These are phyloP conservation scores for Belgica antarctica DNA, from an alignment of 2,888 invertebrate species.

Conservation along the genomic window DNA sequence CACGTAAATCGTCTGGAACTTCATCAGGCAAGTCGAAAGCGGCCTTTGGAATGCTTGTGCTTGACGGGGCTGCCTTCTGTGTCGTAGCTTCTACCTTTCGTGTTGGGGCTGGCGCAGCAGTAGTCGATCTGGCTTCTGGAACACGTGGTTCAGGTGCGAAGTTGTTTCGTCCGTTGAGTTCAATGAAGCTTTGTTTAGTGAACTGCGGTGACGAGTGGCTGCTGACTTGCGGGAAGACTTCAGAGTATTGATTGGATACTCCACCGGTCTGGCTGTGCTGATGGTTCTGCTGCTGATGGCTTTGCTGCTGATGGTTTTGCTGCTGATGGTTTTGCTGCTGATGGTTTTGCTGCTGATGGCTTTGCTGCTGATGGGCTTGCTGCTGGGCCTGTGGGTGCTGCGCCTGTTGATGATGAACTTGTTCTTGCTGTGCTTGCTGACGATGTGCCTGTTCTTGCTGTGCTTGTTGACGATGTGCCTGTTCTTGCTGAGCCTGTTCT, in stretches of 20 bases:
- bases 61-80: slow-evolving; percentile 49
- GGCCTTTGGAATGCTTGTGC: slow-evolving; percentile 58
- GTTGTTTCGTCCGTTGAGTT: slow-evolving; percentile 36
- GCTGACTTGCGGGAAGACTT: slow-evolving; percentile 53
- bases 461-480: slow-evolving; percentile 46
- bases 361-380: background rate
- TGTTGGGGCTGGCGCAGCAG: slow-evolving; percentile 45
- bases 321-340: slow-evolving; percentile 17
- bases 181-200: background rate
- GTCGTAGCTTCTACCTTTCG: slow-evolving; percentile 49
- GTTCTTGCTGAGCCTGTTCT: slow-evolving; percentile 51
- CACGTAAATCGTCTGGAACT: slow-evolving; percentile 80
- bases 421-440: background rate
- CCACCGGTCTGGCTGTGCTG: slow-evolving; percentile 47
- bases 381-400: background rate
- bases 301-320: no score
- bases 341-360: background rate
- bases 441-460: background rate
- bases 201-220: slow-evolving; percentile 46
- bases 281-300: no score
- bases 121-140: no score
- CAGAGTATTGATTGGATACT: slow-evolving; percentile 54
- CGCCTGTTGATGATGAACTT: background rate
- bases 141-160: slow-evolving; percentile 39
- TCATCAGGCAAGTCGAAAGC: slow-evolving; percentile 70